Percentiles rank a stretch among this genome's conserved stretches.
Evolutionary conservation across 2,113 vertebrate genomes (phyloP).

Genomic region (Dryoscopus gambensis): DNA sequence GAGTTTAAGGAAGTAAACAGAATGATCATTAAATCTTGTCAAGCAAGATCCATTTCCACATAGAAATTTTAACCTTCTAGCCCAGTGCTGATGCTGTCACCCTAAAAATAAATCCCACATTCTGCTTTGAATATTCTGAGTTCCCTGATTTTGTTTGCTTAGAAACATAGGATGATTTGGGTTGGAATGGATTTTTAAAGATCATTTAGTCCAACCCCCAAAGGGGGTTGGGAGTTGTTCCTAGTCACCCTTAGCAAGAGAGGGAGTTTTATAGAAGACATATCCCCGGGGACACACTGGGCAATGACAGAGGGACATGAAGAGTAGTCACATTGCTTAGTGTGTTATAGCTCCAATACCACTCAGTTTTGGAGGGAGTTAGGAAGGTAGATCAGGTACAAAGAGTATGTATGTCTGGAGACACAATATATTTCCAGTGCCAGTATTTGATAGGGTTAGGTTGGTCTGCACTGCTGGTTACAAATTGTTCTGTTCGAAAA

Average conservation of each 20-base stretch:
- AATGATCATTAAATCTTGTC: neutral
- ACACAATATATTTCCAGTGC: neutral
- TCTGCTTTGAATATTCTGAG: neutral
- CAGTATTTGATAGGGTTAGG: neutral
- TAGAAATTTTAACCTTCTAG: neutral
- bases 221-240: accelerated
- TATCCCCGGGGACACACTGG: neutral
- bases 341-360: neutral
- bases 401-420: neutral
- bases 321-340: neutral
- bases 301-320: neutral
- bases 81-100: neutral
- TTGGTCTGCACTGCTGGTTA: neutral
- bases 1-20: neutral
- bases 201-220: too few species aligned
- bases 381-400: neutral
- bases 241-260: too few species aligned
- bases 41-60: neutral
- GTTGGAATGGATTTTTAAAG: neutral
- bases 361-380: neutral
- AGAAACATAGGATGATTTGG: neutral
- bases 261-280: neutral
- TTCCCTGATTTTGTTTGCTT: neutral
- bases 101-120: neutral
- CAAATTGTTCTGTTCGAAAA: neutral